Base-by-base conservation (phyloP, 2,888 invertebrate species). In the Muscina levida region DNA sequence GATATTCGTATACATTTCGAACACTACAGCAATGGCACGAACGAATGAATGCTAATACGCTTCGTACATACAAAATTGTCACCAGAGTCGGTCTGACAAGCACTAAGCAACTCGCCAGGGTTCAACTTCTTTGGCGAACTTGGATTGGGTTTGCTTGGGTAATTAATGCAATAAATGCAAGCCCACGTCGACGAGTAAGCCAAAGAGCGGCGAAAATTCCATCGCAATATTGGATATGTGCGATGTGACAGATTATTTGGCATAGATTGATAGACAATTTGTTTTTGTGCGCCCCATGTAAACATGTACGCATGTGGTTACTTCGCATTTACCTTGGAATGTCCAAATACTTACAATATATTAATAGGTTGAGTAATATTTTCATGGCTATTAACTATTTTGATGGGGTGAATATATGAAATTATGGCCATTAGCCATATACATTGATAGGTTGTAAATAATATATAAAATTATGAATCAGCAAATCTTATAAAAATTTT, bases 151-250 rank as follows among this genome's bases (percentile, higher is more conserved):
- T 73, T 70, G 66, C 76, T 13, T 37, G 42, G 22, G 62, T 62
- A 80, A 80, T 80, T 80, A 80, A 80, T 80, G 80, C 80, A 80
- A 80, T 72, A 73, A 76, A 80, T 80, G 80, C 76, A 76, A 80
- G 10, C 70, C 80, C 73, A 80, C 80, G 73, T 71, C 70, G 51
- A 46, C 22, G 22, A 80, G 57, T 65, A 22, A 53, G 22, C 46
- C 31, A 46, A 71, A 48, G 48, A 44, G 48, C 71, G 39, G 22
- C 39, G 26, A 46, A 62, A 62, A 62, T 62, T 62, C 62, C 62
- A 62, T 62, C 31, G 57, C 44, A n/a, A n/a, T 42, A 42, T 53
- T 72, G 51, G 53, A 62, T 44, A 59, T 46, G 70, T 66, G 11
- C 65, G 68, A 78, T 73, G 73, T 78, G 75, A 72, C 67, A 67